A percentile compares a stretch with the other conserved stretches of the same genome.
These are phyloP conservation scores for Trogon surrucura DNA, from an alignment of 2,113 vertebrate species.

Conservation along the genomic window DNA sequence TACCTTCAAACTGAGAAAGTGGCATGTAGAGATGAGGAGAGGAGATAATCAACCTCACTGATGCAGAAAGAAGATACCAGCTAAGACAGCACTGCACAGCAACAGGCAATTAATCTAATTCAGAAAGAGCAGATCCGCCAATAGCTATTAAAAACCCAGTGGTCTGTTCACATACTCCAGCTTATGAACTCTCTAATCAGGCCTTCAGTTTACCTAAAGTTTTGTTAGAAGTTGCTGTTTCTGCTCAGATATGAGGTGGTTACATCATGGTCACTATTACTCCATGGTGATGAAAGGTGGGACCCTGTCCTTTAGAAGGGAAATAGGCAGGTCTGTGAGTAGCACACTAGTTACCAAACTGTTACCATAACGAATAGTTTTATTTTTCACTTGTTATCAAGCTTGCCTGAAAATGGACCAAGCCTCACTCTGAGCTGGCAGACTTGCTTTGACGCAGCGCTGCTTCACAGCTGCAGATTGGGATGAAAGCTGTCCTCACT, in stretches of 20 bases:
- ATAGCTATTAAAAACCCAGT: neutral
- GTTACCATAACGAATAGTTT: neutral
- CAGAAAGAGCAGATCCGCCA: neutral
- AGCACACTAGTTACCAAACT: neutral
- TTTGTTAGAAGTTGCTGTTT: neutral
- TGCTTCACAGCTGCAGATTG: neutral
- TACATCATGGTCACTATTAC: neutral
- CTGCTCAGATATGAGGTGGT: neutral
- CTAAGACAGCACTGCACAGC: neutral
- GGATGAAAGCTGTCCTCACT: fast-evolving
- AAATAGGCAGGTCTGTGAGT: neutral
- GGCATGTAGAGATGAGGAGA: neutral
- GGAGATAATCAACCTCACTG: neutral
- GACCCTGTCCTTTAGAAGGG: fast-evolving
- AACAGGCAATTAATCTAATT: neutral
- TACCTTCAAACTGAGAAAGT: neutral
- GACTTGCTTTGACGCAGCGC: fast-evolving
- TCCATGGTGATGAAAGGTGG: fast-evolving
- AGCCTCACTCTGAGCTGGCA: fast-evolving
- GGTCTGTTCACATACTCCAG: neutral
- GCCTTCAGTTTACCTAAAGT: neutral
- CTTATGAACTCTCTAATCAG: neutral
- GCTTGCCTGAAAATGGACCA: neutral
- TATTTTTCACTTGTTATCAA: neutral
- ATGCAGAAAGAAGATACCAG: fast-evolving